phyloP scores from a whole-genome alignment of 1,140 invertebrate genomes.

The Formica selysi region DNA sequence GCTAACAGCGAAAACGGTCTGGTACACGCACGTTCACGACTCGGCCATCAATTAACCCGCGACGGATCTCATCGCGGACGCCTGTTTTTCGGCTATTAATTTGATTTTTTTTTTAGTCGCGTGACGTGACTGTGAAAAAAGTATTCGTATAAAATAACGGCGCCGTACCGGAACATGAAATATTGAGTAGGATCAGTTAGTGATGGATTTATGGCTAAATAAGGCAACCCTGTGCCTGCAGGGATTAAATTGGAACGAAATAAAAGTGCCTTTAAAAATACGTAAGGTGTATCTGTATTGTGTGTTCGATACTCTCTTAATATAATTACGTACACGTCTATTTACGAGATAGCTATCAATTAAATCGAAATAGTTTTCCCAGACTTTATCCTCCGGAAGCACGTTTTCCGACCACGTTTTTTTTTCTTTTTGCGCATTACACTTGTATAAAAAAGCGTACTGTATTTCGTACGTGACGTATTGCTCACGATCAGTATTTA shows the following conservation, averaged over 20 bases:
- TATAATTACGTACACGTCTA: constrained; percentile 10
- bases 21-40: constrained; percentile 11
- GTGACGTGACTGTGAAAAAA: constrained; percentile 11
- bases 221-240: neutral
- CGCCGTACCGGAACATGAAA: constrained; percentile 11
- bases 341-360: constrained; percentile 20
- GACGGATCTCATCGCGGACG: constrained; percentile 35
- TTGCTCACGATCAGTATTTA: constrained; percentile 21
- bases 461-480: constrained; percentile 29
- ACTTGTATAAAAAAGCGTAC: neutral
- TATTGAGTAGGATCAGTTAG: constrained; percentile 32
- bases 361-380: constrained; percentile 5
- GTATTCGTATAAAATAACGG: constrained; percentile 16
- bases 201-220: constrained; percentile 24
- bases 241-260: constrained; percentile 22
- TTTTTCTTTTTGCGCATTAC: neutral
- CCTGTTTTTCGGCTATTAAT: constrained; percentile 56
- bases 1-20: constrained; percentile 37
- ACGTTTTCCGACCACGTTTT: constrained; percentile 20
- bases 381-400: neutral
- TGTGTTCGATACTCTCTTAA: neutral
- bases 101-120: constrained; percentile 10
- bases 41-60: constrained; percentile 64
- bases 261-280: neutral
- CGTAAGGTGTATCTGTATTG: neutral